phyloP scores from a whole-genome alignment of 2,113 vertebrate genomes.

The Siniperca chuatsi region DNA sequence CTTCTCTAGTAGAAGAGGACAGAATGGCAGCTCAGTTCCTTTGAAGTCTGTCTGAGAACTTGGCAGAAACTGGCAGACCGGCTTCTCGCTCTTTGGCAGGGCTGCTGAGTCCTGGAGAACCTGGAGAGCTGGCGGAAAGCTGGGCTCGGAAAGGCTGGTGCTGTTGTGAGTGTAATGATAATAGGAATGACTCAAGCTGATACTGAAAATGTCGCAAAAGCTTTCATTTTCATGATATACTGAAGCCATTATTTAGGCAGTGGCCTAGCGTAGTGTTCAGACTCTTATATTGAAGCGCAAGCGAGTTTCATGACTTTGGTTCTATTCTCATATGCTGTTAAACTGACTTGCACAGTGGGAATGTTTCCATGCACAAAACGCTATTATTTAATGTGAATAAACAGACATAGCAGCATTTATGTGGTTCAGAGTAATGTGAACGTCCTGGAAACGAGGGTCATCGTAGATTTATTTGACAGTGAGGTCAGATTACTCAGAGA shows the following conservation, averaged over 20 bases:
- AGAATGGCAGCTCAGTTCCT: slow-evolving; percentile 7
- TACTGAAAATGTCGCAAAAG: slow-evolving; percentile 19
- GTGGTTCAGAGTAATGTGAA: background rate
- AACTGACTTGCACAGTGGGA: background rate
- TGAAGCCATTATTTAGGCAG: slow-evolving; percentile 5
- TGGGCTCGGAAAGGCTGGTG: slow-evolving; percentile 8
- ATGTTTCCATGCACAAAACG: background rate
- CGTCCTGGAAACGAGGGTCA: background rate
- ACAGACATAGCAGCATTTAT: background rate
- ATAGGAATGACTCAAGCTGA: slow-evolving; percentile 21
- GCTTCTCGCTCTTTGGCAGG: slow-evolving; percentile 32
- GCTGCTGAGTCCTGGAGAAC: slow-evolving; percentile 25
- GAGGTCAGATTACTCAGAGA: background rate
- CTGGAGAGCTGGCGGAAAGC: slow-evolving; percentile 38
- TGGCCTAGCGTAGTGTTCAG: too few species aligned
- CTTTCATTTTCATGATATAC: slow-evolving; percentile 29
- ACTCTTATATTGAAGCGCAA: background rate
- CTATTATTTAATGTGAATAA: background rate
- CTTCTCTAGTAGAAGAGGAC: slow-evolving; percentile 21
- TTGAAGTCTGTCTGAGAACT: slow-evolving; percentile 35
- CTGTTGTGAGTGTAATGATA: slow-evolving; percentile 24
- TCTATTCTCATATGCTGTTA: background rate
- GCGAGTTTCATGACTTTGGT: background rate
- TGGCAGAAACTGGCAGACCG: slow-evolving; percentile 22
- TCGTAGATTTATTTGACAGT: background rate